Evolutionary conservation across 2,888 invertebrate genomes (phyloP).

Genomic region (Polymixis flavicincta): DNA sequence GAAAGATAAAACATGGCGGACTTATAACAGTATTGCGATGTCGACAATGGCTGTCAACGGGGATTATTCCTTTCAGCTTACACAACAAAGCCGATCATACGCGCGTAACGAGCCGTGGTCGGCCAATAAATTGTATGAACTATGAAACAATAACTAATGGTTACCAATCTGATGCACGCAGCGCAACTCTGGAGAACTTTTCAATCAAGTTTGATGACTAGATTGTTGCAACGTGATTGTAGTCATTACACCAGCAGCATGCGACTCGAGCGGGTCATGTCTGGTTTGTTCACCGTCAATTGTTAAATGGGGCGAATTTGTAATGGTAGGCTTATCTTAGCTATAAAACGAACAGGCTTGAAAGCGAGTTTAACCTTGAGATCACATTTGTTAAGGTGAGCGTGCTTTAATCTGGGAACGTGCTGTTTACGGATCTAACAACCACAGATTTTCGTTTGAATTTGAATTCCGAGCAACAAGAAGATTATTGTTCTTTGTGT

Average conservation of each 20-base stretch:
- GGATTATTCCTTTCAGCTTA: slow-evolving; percentile 71
- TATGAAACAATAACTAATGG: slow-evolving; percentile 36
- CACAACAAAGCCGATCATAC: slow-evolving; percentile 66
- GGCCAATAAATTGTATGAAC: slow-evolving; percentile 73
- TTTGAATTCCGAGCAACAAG: slow-evolving; percentile 26
- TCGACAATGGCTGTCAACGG: slow-evolving; percentile 66
- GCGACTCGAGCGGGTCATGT: slow-evolving; percentile 44
- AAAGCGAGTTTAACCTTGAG: slow-evolving; percentile 63
- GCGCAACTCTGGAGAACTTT: slow-evolving; percentile 46
- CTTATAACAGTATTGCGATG: slow-evolving; percentile 55
- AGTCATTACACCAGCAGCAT: slow-evolving; percentile 44
- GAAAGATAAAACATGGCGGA: slow-evolving; percentile 19
- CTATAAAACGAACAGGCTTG: slow-evolving; percentile 53
- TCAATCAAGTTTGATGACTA: slow-evolving; percentile 54
- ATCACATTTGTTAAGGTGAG: slow-evolving; percentile 58
- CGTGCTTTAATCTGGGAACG: slow-evolving; percentile 53
- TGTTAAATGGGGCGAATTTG: slow-evolving; percentile 56
- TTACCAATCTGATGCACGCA: slow-evolving; percentile 19
- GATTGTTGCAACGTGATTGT: slow-evolving; percentile 48
- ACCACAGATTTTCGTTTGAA: slow-evolving; percentile 36
- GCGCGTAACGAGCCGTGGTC: slow-evolving; percentile 65
- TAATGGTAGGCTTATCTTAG: slow-evolving; percentile 54
- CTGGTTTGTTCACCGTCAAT: slow-evolving; percentile 47
- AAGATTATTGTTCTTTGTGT: slow-evolving; percentile 14
- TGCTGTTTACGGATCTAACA: slow-evolving; percentile 47